A percentile compares a stretch with the other conserved stretches of the same genome.
Evolutionary conservation across 2,888 invertebrate species (phyloP).

Genomic region (Drosophila antonietae): DNA sequence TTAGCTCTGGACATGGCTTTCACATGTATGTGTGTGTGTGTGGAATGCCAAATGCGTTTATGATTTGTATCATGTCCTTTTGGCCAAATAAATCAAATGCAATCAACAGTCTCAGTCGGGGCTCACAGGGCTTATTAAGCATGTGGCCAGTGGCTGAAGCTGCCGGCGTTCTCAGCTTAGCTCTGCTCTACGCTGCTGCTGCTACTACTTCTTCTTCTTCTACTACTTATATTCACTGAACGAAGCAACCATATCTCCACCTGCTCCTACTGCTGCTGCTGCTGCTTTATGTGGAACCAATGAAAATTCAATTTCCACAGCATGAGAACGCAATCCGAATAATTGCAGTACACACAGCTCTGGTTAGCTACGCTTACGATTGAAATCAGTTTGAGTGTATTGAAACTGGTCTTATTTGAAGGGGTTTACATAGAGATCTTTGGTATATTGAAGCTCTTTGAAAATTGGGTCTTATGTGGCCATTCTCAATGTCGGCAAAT

Average conservation of each 20-base stretch:
- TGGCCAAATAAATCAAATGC: slow-evolving; percentile 78
- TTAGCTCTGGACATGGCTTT: slow-evolving; percentile 16
- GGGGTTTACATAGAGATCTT: background rate
- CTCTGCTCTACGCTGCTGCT: background rate
- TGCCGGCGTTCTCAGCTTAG: slow-evolving; percentile 12
- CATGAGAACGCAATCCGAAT: slow-evolving; percentile 45
- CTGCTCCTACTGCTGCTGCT: slow-evolving; percentile 13
- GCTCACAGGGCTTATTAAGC: slow-evolving; percentile 54
- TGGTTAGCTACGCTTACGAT: background rate
- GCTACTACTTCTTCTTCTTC: background rate
- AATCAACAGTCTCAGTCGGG: slow-evolving; percentile 65
- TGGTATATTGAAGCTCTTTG: background rate
- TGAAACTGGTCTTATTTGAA: background rate
- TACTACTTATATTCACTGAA: slow-evolving; percentile 34
- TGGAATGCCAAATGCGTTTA: slow-evolving; percentile 72
- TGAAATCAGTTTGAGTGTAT: background rate
- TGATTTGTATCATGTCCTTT: slow-evolving; percentile 75
- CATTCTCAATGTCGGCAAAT: too few relatives aligned
- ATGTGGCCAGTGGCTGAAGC: slow-evolving; percentile 26
- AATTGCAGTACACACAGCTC: slow-evolving; percentile 23
- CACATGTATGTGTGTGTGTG: slow-evolving; percentile 16
- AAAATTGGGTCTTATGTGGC: too few relatives aligned
- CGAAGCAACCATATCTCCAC: slow-evolving; percentile 17
- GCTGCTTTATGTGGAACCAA: slow-evolving; percentile 43
- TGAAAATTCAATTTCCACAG: slow-evolving; percentile 69